Percentiles rank a stretch among this genome's conserved stretches.
These are phyloP conservation scores for Seriola aureovittata DNA, from an alignment of 2,113 vertebrate genomes.

Conservation along the genomic window DNA sequence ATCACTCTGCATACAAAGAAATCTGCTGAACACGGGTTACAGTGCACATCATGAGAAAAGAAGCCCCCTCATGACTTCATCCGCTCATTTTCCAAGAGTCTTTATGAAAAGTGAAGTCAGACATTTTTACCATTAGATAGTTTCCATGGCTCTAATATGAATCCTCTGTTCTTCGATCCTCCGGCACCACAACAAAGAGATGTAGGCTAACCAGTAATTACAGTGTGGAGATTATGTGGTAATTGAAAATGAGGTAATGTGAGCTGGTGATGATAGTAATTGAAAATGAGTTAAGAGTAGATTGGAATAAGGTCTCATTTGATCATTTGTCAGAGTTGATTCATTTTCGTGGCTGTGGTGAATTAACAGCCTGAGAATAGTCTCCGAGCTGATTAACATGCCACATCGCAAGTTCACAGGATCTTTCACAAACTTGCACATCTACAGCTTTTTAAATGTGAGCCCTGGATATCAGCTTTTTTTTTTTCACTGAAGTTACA, in stretches of 20 bases:
- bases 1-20: not conserved
- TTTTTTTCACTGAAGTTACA: not conserved
- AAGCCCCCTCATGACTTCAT: not conserved
- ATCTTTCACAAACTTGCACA: not conserved
- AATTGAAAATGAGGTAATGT: slow-evolving; percentile 61
- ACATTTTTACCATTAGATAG: slow-evolving; percentile 49
- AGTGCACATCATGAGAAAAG: not conserved
- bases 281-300: slow-evolving; percentile 74
- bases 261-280: slow-evolving; percentile 67
- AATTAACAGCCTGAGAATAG: slow-evolving; percentile 20
- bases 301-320: slow-evolving; percentile 68
- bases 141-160: slow-evolving; percentile 46
- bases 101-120: slow-evolving; percentile 24
- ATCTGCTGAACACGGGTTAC: not conserved
- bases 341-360: slow-evolving; percentile 25
- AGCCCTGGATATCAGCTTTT: not conserved
- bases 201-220: slow-evolving; percentile 47
- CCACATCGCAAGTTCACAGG: not conserved
- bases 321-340: slow-evolving; percentile 63
- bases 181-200: slow-evolving; percentile 18
- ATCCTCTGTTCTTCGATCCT: slow-evolving; percentile 27
- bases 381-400: slow-evolving; percentile 43
- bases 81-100: not conserved
- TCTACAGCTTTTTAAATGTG: not conserved
- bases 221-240: slow-evolving; percentile 7